Conservation (phyloP, 2,797 vertebrate genomes). For the Manis pentadactyla region DNA sequence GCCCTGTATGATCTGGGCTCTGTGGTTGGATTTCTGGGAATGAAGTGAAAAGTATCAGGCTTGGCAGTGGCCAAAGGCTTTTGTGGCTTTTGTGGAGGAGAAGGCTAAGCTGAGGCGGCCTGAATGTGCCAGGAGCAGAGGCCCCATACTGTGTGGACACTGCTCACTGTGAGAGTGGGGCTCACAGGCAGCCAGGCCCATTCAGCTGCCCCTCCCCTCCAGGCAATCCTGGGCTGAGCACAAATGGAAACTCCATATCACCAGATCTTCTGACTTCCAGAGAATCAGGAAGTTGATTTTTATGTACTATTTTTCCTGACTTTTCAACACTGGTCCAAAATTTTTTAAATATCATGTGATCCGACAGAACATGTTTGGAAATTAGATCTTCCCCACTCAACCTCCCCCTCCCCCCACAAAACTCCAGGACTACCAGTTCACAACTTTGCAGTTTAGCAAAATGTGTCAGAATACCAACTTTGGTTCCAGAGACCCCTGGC, state of each 20-base stretch:
- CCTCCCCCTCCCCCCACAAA: background rate
- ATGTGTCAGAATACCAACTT: background rate
- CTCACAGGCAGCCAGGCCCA: fast-evolving
- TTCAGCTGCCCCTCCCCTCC: background rate
- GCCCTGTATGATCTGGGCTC: background rate
- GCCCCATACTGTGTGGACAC: background rate
- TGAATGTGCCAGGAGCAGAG: too few relatives aligned
- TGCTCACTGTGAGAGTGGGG: too few relatives aligned
- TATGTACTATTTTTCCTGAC: slow-evolving; percentile 20
- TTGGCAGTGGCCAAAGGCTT: background rate
- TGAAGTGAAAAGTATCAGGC: background rate
- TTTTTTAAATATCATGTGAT: background rate
- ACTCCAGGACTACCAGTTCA: background rate
- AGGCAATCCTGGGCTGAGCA: background rate
- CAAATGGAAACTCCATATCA: background rate
- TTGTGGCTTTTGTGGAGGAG: background rate
- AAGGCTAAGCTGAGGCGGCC: background rate
- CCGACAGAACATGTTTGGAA: slow-evolving; percentile 12
- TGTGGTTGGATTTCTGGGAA: slow-evolving; percentile 68
- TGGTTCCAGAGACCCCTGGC: background rate
- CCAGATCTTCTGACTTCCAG: background rate
- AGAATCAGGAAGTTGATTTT: background rate
- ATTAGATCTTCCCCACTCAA: background rate
- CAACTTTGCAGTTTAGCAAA: background rate
- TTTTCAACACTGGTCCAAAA: slow-evolving; percentile 34